A percentile compares a stretch with the other conserved stretches of the same genome.
These are phyloP conservation scores for Dolichotis patagonum DNA, from an alignment of 2,113 vertebrate species.

Conservation along the genomic window DNA sequence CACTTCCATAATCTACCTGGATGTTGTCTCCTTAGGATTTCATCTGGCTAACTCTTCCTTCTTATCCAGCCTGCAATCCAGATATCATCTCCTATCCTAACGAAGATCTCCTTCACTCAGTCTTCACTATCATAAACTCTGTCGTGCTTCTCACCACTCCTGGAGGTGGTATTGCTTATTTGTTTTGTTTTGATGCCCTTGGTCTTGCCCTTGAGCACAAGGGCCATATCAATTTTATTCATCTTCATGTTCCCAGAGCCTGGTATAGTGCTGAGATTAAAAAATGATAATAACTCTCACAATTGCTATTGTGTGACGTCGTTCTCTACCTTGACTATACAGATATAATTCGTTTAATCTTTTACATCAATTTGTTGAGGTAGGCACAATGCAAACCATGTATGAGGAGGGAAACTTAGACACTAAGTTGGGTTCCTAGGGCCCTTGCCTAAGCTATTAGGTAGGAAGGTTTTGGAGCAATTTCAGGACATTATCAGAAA, in stretches of 20 bases:
- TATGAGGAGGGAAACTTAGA: not conserved
- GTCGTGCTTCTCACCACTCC: not conserved
- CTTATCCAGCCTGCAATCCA: not conserved
- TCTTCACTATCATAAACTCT: not conserved
- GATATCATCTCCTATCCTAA: not conserved
- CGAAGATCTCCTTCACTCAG: not conserved
- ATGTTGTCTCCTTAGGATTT: not conserved
- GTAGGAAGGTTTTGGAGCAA: not conserved
- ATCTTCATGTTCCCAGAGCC: not conserved
- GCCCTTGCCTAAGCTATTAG: not conserved
- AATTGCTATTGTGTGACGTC: not conserved
- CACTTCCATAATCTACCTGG: not conserved
- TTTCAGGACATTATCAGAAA: not conserved
- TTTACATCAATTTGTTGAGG: not conserved
- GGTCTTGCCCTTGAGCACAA: not conserved
- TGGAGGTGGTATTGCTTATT: not conserved
- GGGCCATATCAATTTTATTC: not conserved
- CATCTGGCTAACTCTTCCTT: not conserved
- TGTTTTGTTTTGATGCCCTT: not conserved
- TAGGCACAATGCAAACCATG: not conserved
- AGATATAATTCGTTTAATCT: not conserved
- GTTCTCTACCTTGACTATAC: not conserved
- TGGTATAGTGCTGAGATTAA: not conserved
- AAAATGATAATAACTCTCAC: not conserved
- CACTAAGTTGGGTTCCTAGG: not conserved